Conservation (phyloP, 2,113 vertebrate species). For the Nycticorax nycticorax region DNA sequence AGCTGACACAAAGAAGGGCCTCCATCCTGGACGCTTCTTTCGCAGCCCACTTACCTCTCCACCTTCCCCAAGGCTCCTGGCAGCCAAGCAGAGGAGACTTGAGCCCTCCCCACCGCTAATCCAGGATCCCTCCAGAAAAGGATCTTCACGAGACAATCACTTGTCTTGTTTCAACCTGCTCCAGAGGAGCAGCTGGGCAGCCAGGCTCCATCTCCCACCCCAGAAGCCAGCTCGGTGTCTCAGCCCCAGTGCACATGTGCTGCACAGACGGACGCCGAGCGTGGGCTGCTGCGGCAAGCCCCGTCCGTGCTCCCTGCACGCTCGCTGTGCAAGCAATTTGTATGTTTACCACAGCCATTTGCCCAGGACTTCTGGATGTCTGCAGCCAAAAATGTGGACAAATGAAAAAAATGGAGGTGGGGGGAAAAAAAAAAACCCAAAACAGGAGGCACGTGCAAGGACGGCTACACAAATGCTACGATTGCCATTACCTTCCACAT, state of each 20-base stretch:
- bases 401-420: neutral
- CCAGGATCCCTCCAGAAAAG: neutral
- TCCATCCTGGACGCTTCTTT: neutral
- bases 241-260: slow-evolving; percentile 24
- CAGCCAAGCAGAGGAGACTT: neutral
- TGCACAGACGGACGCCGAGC: neutral
- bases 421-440: neutral
- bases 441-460: neutral
- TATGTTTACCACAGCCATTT: slow-evolving; percentile 33
- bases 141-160: neutral
- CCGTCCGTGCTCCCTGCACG: neutral
- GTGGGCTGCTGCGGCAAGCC: neutral
- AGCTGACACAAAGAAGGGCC: neutral
- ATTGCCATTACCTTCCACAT: neutral
- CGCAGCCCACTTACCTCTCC: neutral
- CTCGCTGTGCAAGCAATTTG: slow-evolving; percentile 5
- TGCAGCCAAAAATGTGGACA: neutral
- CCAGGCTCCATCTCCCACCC: neutral
- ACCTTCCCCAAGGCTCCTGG: neutral
- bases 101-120: neutral
- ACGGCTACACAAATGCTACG: neutral
- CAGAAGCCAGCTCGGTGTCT: neutral
- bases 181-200: neutral
- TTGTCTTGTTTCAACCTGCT: neutral
- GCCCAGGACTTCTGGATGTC: slow-evolving; percentile 12